phyloP scores from a whole-genome alignment of 2,113 vertebrate species.

The Catharus minimus region DNA sequence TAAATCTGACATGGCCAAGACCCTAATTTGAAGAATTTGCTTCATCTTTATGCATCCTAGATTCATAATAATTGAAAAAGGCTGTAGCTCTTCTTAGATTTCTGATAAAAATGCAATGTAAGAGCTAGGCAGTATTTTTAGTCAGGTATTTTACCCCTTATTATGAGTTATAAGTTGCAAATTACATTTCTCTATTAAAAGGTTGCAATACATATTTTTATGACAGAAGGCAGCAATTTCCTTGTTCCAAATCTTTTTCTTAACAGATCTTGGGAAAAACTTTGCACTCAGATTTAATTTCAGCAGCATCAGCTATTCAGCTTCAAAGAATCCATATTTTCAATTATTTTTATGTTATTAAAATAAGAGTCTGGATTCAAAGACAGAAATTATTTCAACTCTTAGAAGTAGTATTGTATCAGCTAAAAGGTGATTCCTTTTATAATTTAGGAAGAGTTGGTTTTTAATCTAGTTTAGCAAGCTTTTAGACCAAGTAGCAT shows the following conservation, averaged over 20 bases:
- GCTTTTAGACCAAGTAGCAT: not conserved
- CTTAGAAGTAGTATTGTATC: not conserved
- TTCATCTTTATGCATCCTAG: not conserved
- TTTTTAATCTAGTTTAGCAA: not conserved
- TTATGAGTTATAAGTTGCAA: not conserved
- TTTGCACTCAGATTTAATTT: slow-evolving; percentile 1
- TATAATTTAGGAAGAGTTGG: not conserved
- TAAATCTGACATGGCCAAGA: not conserved
- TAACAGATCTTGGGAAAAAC: not conserved
- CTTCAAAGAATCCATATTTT: not conserved
- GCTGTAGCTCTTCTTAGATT: not conserved
- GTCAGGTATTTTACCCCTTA: not conserved
- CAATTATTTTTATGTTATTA: not conserved
- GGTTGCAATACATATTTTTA: not conserved
- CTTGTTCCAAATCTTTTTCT: not conserved
- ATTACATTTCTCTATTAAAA: not conserved
- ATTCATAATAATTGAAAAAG: not conserved
- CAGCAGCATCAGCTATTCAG: not conserved
- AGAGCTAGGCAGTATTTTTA: not conserved
- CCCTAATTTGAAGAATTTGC: not conserved
- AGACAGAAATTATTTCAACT: not conserved
- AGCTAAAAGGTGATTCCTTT: not conserved
- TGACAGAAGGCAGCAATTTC: not conserved
- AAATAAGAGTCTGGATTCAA: not conserved
- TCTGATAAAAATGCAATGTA: not conserved